Conservation (phyloP, 1,140 invertebrate species). For the Babylonia areolata region DNA sequence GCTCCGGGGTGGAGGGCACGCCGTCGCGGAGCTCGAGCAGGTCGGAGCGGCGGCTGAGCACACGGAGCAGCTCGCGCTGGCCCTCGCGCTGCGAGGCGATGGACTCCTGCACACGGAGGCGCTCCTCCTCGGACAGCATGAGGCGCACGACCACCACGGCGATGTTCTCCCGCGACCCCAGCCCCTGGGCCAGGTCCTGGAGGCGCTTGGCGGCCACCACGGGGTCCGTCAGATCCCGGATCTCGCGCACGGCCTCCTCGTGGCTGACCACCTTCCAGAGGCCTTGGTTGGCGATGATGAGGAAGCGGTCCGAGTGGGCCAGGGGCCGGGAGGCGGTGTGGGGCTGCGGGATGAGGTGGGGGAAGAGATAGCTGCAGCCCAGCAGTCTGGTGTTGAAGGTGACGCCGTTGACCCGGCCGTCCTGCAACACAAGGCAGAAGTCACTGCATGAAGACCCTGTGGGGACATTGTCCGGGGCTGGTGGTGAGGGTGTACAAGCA, state of each 20-base stretch:
- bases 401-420: constrained; percentile 72
- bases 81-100: constrained; percentile 57
- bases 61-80: constrained; percentile 62
- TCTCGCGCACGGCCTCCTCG: constrained; percentile 72
- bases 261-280: constrained; percentile 73
- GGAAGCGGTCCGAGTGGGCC: constrained; percentile 68
- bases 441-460: too few relatives aligned
- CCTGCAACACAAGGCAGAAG: constrained; percentile 56
- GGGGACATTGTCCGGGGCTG: too few relatives aligned
- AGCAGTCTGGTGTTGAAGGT: constrained; percentile 70
- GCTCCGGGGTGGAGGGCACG: constrained; percentile 51
- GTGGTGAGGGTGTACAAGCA: too few relatives aligned
- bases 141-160: constrained; percentile 71
- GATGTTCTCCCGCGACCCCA: constrained; percentile 74
- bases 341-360: constrained; percentile 73
- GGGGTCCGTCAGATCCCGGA: constrained; percentile 70
- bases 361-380: constrained; percentile 73
- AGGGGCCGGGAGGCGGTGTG: constrained; percentile 61
- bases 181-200: constrained; percentile 75
- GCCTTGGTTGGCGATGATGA: constrained; percentile 73
- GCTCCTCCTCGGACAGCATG: constrained; percentile 57
- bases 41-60: constrained; percentile 53
- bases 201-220: constrained; percentile 74
- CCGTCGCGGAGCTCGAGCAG: constrained; percentile 55
- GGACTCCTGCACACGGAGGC: constrained; percentile 55